Percentiles rank a stretch among this genome's conserved stretches.
phyloP scores from a whole-genome alignment of 2,888 invertebrate genomes.

The Yponomeuta cagnagella region DNA sequence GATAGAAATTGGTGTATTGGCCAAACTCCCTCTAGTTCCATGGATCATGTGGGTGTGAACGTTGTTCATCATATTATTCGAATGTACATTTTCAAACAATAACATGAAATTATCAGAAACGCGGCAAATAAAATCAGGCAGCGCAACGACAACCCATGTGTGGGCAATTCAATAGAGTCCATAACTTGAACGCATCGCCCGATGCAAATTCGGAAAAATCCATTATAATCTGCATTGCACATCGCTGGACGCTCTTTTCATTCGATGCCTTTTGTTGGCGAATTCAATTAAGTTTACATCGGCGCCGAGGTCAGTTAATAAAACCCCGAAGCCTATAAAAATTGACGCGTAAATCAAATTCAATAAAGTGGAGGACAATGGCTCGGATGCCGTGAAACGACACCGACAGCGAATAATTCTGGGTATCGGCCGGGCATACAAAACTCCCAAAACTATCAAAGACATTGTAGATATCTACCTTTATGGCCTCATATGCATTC shows the following conservation, averaged over 20 bases:
- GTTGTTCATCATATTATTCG: no score
- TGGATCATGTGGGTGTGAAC: neutral
- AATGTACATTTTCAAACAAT: neutral
- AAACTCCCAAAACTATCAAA: neutral
- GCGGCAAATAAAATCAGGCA: neutral
- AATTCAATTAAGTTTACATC: constrained; percentile 76
- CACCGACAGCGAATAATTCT: constrained; percentile 28
- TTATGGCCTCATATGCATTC: neutral
- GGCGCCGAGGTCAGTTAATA: constrained; percentile 73
- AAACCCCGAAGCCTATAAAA: constrained; percentile 72
- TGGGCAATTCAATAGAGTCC: constrained; percentile 11
- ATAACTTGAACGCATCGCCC: constrained; percentile 8
- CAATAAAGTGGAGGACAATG: constrained; percentile 69
- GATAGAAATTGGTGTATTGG: no score
- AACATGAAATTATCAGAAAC: constrained; percentile 1
- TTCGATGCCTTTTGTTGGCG: constrained; percentile 69
- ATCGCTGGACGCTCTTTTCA: constrained; percentile 73
- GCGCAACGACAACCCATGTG: neutral
- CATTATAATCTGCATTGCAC: constrained; percentile 74
- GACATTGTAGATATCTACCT: neutral
- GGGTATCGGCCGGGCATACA: neutral
- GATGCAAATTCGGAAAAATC: constrained; percentile 58
- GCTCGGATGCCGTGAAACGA: constrained; percentile 53
- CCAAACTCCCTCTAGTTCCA: no score
- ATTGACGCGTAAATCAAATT: constrained; percentile 73